Percentiles rank a stretch among this genome's conserved stretches.
Evolutionary conservation across 2,797 vertebrate genomes (phyloP).

Genomic region (Takifugu rubripes): DNA sequence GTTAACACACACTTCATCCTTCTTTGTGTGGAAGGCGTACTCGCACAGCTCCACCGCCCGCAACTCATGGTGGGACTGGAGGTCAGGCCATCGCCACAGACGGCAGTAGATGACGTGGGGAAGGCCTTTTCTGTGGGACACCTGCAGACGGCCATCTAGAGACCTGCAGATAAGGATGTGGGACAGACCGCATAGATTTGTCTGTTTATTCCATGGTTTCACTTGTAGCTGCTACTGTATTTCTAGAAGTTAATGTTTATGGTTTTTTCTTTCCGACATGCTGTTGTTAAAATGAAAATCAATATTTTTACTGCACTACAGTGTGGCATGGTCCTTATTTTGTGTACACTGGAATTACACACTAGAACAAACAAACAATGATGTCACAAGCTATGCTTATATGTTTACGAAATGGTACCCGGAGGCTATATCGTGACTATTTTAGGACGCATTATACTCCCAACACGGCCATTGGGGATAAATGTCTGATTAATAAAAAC

Average conservation of each 20-base stretch:
- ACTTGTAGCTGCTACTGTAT: background rate
- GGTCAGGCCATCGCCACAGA: slow-evolving; percentile 98
- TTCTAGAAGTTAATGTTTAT: background rate
- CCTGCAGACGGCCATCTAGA: slow-evolving; percentile 93
- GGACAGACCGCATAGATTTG: background rate
- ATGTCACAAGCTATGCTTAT: too few relatives aligned
- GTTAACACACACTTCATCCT: slow-evolving; percentile 98
- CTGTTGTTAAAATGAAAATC: background rate
- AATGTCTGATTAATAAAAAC: slow-evolving; percentile 50
- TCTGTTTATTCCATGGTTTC: background rate
- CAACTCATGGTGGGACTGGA: slow-evolving; percentile 99
- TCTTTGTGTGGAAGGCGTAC: slow-evolving; percentile 98
- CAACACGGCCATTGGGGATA: slow-evolving; percentile 47
- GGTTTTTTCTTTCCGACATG: background rate
- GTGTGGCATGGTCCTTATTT: too few relatives aligned
- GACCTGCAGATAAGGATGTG: slow-evolving; percentile 76
- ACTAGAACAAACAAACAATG: too few relatives aligned
- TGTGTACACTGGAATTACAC: too few relatives aligned
- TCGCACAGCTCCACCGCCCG: slow-evolving; percentile 96
- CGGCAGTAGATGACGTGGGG: slow-evolving; percentile 99
- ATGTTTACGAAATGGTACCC: background rate
- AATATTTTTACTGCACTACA: too few relatives aligned
- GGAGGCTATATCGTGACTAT: background rate
- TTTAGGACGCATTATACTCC: background rate
- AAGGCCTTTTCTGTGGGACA: slow-evolving; percentile 95